These are phyloP conservation scores for Aramus guarauna DNA, from an alignment of 2,113 vertebrate species.

Conservation along the genomic window DNA sequence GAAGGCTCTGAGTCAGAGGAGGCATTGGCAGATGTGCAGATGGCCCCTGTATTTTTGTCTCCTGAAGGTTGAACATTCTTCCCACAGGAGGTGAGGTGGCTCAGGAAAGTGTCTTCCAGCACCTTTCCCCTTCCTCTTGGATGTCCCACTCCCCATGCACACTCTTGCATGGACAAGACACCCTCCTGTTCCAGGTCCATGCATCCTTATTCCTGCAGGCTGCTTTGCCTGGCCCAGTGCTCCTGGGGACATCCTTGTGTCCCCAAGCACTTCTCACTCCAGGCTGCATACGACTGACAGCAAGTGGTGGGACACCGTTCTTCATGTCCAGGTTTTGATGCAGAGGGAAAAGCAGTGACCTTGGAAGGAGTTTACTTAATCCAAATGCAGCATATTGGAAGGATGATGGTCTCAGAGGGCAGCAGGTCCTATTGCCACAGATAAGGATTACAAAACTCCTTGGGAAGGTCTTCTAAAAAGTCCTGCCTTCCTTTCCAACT, in stretches of 20 bases:
- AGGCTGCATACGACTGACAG: not conserved
- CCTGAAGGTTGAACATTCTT: not conserved
- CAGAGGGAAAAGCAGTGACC: not conserved
- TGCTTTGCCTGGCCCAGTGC: not conserved
- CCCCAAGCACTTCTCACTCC: not conserved
- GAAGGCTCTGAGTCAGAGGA: not conserved
- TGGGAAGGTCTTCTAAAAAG: not conserved
- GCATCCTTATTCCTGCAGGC: not conserved
- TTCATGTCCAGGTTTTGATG: not conserved
- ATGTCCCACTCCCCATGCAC: not conserved
- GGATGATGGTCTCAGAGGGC: not conserved
- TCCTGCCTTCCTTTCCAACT: not conserved
- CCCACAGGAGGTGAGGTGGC: not conserved
- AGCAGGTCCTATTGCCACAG: not conserved
- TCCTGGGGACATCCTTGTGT: not conserved
- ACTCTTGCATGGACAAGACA: not conserved
- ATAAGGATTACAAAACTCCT: not conserved
- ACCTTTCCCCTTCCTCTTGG: fast-evolving
- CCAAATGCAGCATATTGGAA: not conserved
- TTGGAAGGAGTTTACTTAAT: not conserved
- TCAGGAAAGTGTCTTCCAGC: not conserved
- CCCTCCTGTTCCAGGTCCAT: not conserved
- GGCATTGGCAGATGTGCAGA: not conserved
- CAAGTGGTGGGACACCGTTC: not conserved
- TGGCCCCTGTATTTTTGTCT: not conserved